Conservation (phyloP, 1,140 invertebrate genomes). For the Melitaea cinxia region DNA sequence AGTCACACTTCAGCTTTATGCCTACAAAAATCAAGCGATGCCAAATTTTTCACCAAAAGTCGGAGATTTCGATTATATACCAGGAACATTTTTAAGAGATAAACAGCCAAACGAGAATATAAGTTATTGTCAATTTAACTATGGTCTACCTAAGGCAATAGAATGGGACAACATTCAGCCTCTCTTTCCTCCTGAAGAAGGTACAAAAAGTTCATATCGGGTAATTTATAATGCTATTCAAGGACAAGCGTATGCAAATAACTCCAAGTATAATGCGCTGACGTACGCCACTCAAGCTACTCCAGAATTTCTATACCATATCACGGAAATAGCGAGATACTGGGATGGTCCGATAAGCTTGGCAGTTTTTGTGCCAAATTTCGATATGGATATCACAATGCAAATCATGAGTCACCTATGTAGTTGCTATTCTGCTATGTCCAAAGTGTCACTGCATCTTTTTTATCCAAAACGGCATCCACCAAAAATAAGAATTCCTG, state of each 20-base stretch:
- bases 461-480: slow-evolving; percentile 82
- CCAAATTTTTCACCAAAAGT: slow-evolving; percentile 36
- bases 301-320: slow-evolving; percentile 87
- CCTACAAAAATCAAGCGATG: slow-evolving; percentile 53
- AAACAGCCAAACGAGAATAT: slow-evolving; percentile 75
- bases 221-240: slow-evolving; percentile 85
- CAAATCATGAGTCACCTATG: slow-evolving; percentile 84
- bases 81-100: slow-evolving; percentile 82
- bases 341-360: slow-evolving; percentile 90
- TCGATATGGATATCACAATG: slow-evolving; percentile 84
- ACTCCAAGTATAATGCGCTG: slow-evolving; percentile 73
- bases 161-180: slow-evolving; percentile 77
- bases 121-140: slow-evolving; percentile 85
- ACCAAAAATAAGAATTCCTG: slow-evolving; percentile 50
- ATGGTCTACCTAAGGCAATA: slow-evolving; percentile 82
- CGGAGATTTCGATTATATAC: slow-evolving; percentile 72
- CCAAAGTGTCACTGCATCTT: slow-evolving; percentile 87
- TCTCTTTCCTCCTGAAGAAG: slow-evolving; percentile 82
- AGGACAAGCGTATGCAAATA: slow-evolving; percentile 61
- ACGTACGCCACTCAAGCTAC: slow-evolving; percentile 90
- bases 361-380: slow-evolving; percentile 86
- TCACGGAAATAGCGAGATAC: slow-evolving; percentile 85
- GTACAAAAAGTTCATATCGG: slow-evolving; percentile 82
- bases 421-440: slow-evolving; percentile 85
- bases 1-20: slow-evolving; percentile 61